Percentiles rank a stretch among this genome's conserved stretches.
These are phyloP conservation scores for Elysia chlorotica DNA, from an alignment of 1,140 invertebrate species.

Conservation along the genomic window DNA sequence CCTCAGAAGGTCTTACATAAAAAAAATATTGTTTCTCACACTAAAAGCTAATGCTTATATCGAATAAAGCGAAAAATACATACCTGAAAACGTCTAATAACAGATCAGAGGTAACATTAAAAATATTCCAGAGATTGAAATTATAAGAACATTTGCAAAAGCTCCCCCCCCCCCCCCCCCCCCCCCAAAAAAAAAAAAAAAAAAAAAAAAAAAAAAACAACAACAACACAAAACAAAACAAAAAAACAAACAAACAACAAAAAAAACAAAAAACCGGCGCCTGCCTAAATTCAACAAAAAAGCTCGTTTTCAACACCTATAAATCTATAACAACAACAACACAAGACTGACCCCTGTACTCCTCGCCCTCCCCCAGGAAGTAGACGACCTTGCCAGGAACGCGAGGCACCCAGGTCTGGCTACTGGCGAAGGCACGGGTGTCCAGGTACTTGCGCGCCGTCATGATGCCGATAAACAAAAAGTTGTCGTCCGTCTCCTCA, in stretches of 20 bases:
- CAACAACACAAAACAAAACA: background rate
- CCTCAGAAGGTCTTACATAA: too few species aligned
- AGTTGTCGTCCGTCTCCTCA: background rate
- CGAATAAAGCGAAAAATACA: too few species aligned
- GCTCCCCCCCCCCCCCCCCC: background rate
- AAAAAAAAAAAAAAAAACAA: background rate
- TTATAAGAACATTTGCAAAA: background rate
- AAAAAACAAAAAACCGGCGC: background rate
- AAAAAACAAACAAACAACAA: too few species aligned
- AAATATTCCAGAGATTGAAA: too few species aligned
- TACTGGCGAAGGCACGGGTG: slow-evolving; percentile 81
- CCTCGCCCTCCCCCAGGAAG: slow-evolving; percentile 66
- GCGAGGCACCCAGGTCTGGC: slow-evolving; percentile 85
- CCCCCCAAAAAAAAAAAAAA: background rate
- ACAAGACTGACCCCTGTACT: slow-evolving; percentile 57
- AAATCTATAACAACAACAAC: slow-evolving; percentile 68
- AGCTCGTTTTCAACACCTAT: too few species aligned
- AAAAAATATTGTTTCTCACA: too few species aligned
- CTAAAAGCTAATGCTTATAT: too few species aligned
- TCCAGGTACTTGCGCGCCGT: slow-evolving; percentile 86
- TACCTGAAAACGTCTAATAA: too few species aligned
- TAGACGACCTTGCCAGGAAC: slow-evolving; percentile 85
- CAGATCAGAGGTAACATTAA: too few species aligned
- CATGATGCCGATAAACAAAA: slow-evolving; percentile 85
- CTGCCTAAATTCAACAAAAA: background rate